These are phyloP conservation scores for Aleiodes sp. DNA, from an alignment of 1,140 invertebrate genomes.

Conservation along the genomic window DNA sequence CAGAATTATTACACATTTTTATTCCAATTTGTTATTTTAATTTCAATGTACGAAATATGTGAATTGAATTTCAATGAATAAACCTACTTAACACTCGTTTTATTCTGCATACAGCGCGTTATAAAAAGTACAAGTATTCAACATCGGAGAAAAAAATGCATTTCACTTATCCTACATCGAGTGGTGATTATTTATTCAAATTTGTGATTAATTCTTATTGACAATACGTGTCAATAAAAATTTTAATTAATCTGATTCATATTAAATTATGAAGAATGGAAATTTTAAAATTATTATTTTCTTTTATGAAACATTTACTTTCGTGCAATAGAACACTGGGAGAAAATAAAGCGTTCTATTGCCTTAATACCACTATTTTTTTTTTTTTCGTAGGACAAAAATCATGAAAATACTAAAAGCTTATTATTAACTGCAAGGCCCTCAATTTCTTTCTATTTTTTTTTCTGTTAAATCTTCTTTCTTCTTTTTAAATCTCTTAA, in stretches of 20 bases:
- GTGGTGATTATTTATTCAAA: conserved; percentile 34
- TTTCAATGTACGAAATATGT: too few species aligned
- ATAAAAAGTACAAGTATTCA: conserved; percentile 39
- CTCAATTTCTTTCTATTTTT: conserved; percentile 20
- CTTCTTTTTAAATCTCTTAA: too few species aligned
- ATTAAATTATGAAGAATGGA: conserved; percentile 4
- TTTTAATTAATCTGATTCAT: conserved; percentile 5
- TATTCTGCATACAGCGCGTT: conserved; percentile 30
- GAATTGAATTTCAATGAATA: too few species aligned
- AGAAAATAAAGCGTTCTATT: conserved; percentile 35
- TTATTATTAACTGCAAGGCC: conserved; percentile 34
- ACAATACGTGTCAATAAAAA: conserved; percentile 2
- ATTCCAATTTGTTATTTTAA: too few species aligned
- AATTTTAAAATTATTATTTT: neutral
- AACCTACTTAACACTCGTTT: neutral
- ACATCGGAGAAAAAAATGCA: conserved; percentile 32
- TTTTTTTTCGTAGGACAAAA: neutral
- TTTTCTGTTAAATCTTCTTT: too few species aligned
- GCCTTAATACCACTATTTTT: conserved; percentile 9
- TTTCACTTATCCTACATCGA: conserved; percentile 32
- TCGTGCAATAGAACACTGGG: conserved; percentile 34
- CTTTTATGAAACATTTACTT: conserved; percentile 30
- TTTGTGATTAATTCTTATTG: conserved; percentile 32
- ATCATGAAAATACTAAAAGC: conserved; percentile 13
- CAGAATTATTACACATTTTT: too few species aligned